phyloP scores from a whole-genome alignment of 2,113 vertebrate species.

The Anoura caudifer region DNA sequence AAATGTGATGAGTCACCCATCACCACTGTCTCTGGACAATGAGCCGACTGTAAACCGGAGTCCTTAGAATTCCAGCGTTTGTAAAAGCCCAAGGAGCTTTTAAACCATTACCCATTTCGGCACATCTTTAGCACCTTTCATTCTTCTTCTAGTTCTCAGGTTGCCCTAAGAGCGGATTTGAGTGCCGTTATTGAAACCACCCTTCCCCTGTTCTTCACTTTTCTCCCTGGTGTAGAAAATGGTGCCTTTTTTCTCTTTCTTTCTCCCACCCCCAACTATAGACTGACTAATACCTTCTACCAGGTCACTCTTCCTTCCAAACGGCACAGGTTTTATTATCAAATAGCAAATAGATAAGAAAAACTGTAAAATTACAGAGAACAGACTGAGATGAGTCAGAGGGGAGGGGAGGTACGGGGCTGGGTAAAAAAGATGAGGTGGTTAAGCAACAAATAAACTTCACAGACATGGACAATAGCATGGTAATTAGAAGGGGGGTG shows the following conservation, averaged over 20 bases:
- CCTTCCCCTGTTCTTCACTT: not conserved
- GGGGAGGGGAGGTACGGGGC: not conserved
- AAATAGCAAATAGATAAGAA: not conserved
- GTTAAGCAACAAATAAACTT: not conserved
- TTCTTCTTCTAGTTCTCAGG: not conserved
- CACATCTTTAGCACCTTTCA: not conserved
- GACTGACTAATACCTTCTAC: not conserved
- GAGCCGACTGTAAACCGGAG: not conserved
- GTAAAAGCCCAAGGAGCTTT: not conserved
- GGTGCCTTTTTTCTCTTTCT: not conserved
- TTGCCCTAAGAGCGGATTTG: not conserved
- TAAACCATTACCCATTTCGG: not conserved
- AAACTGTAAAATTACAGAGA: not conserved
- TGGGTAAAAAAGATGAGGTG: not conserved
- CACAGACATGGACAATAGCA: not conserved
- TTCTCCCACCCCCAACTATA: not conserved
- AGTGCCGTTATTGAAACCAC: not conserved
- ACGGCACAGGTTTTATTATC: not conserved
- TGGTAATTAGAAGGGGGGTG: not conserved
- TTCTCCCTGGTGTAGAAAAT: not conserved
- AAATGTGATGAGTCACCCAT: conserved; percentile 16
- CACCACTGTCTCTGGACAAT: not conserved
- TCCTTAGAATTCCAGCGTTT: not conserved
- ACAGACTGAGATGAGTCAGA: not conserved
- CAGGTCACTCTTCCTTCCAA: not conserved